Conservation (phyloP, 2,113 vertebrate species). For the Heterotilapia buettikoferi region DNA sequence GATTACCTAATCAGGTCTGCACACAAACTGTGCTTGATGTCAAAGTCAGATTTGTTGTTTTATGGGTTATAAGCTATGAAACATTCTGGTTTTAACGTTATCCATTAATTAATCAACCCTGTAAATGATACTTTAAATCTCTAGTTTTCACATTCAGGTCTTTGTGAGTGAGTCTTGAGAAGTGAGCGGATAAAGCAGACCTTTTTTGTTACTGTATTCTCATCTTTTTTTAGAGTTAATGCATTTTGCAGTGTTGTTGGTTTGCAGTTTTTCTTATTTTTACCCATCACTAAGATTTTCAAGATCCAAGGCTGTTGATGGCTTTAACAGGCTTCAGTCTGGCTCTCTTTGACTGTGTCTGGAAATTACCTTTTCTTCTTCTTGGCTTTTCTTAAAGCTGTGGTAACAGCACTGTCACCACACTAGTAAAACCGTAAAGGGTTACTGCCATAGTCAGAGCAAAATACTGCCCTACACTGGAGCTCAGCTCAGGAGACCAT, state of each 20-base stretch:
- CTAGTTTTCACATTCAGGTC: neutral
- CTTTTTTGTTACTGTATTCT: neutral
- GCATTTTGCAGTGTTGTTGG: neutral
- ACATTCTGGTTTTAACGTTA: neutral
- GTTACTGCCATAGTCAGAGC: neutral
- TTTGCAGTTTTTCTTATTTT: neutral
- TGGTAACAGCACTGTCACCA: neutral
- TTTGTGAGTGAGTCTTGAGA: neutral
- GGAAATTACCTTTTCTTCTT: neutral
- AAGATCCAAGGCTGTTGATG: neutral
- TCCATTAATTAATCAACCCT: neutral
- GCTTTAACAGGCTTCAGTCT: conserved; percentile 12
- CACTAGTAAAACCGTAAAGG: neutral
- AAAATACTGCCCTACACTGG: neutral
- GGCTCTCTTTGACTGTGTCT: neutral
- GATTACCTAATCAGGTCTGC: neutral
- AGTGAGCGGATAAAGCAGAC: neutral
- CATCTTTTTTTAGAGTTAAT: neutral
- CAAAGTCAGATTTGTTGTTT: neutral
- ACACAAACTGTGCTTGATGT: neutral
- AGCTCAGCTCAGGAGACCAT: neutral
- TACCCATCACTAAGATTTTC: neutral
- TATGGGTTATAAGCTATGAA: neutral
- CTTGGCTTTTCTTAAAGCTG: neutral
- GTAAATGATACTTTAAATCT: neutral